Evolutionary conservation across 1,140 invertebrate species (phyloP).

Genomic region (Psix sp.): DNA sequence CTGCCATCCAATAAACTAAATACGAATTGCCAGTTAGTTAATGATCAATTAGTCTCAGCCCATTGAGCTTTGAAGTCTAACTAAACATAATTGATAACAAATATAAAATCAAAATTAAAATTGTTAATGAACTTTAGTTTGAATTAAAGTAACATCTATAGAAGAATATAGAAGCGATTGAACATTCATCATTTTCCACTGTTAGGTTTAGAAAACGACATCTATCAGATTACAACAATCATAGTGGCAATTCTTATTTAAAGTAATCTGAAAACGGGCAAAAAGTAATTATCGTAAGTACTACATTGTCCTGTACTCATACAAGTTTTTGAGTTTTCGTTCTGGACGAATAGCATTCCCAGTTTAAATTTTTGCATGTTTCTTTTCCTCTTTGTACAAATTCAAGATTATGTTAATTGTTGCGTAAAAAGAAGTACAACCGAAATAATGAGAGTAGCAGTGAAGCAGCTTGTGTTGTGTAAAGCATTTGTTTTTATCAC

Average conservation of each 20-base stretch:
- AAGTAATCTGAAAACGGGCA: constrained; percentile 64
- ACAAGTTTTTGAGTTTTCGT: constrained; percentile 24
- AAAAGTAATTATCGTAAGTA: constrained; percentile 37
- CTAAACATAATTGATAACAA: constrained; percentile 19
- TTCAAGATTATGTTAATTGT: constrained; percentile 33
- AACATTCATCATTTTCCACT: constrained; percentile 14
- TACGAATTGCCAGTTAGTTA: constrained; percentile 68
- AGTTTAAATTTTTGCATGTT: constrained; percentile 5
- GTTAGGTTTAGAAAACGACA: constrained; percentile 9
- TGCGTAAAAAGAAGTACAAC: constrained; percentile 23
- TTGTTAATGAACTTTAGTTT: constrained; percentile 12
- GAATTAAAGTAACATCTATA: neutral
- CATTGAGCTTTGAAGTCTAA: constrained; percentile 54
- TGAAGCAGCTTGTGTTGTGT: constrained; percentile 15
- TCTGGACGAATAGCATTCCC: constrained; percentile 21
- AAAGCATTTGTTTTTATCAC: constrained; percentile 25
- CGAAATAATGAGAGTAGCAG: neutral
- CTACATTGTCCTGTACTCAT: constrained; percentile 27
- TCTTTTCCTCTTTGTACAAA: neutral
- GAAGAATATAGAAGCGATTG: neutral
- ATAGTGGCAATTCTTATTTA: constrained; percentile 75
- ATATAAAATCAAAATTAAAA: constrained; percentile 17
- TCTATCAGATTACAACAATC: constrained; percentile 10
- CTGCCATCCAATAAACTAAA: constrained; percentile 62
- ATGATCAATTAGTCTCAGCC: constrained; percentile 57